Percentiles rank a stretch among this genome's conserved stretches.
Evolutionary conservation across 2,113 vertebrate species (phyloP).

Genomic region (Cyprinodon tularosa): DNA sequence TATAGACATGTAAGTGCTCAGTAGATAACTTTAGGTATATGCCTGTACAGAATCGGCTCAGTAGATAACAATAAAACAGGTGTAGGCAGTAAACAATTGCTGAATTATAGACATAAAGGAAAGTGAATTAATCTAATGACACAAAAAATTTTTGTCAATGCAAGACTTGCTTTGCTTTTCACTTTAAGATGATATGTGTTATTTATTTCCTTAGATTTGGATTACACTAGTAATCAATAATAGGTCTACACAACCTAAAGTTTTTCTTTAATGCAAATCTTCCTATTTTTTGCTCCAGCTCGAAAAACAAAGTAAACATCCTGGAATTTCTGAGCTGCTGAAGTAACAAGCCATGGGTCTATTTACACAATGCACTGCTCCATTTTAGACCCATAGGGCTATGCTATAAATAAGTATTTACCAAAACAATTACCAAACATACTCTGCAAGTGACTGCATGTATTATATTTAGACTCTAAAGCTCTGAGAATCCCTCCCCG

Average conservation of each 20-base stretch:
- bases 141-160: not conserved
- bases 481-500: not conserved
- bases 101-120: not conserved
- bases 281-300: not conserved
- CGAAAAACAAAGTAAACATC: slow-evolving; percentile 3
- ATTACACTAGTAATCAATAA: not conserved
- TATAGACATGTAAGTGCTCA: too few species aligned
- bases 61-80: not conserved
- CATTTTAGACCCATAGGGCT: slow-evolving; percentile 1
- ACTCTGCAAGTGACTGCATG: not conserved
- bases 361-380: not conserved
- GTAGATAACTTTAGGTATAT: too few species aligned
- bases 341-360: slow-evolving; percentile 25
- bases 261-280: too few species aligned
- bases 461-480: not conserved
- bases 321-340: not conserved
- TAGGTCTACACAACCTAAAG: not conserved
- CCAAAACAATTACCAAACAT: slow-evolving; percentile 2
- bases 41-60: not conserved
- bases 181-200: not conserved
- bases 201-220: not conserved
- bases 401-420: slow-evolving; percentile 5
- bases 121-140: not conserved
- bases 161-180: not conserved
- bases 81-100: not conserved